Percentiles rank a stretch among this genome's conserved stretches.
Evolutionary conservation across 1,140 invertebrate genomes (phyloP).

Genomic region (Mylabris phalerata): DNA sequence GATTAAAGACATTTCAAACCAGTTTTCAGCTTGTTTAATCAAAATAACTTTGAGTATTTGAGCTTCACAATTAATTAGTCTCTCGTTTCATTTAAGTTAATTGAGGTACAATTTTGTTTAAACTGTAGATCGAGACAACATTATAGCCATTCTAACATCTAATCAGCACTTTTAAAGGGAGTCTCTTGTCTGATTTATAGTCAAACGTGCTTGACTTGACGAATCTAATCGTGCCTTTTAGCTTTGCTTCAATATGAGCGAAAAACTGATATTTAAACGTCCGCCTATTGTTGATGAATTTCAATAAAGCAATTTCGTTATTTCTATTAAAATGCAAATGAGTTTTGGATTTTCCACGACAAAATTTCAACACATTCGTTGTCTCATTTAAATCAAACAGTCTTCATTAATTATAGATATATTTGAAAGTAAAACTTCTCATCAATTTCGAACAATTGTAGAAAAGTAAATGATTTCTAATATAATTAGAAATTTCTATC

Average conservation of each 20-base stretch:
- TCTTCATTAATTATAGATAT: slow-evolving; percentile 3
- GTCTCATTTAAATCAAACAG: not conserved
- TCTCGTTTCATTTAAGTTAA: too few relatives aligned
- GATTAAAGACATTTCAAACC: too few relatives aligned
- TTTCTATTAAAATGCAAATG: slow-evolving; percentile 8
- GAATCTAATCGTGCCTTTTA: too few relatives aligned
- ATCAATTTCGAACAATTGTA: not conserved
- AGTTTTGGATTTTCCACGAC: slow-evolving; percentile 2
- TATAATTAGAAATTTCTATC: not conserved
- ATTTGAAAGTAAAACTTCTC: slow-evolving; percentile 5
- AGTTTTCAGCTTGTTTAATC: too few relatives aligned
- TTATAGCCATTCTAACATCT: too few relatives aligned
- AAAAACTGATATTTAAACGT: not conserved
- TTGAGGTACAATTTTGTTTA: too few relatives aligned
- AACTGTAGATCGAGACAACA: too few relatives aligned
- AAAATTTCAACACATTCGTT: not conserved
- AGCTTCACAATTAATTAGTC: too few relatives aligned
- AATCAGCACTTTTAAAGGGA: too few relatives aligned
- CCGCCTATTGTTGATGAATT: not conserved
- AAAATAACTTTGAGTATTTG: too few relatives aligned
- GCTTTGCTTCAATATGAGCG: not conserved
- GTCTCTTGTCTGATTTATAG: too few relatives aligned
- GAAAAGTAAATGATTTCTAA: not conserved
- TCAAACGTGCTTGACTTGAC: too few relatives aligned
- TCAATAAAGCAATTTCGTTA: not conserved